Conservation (phyloP, 2,888 invertebrate genomes). For the Drosophila demipolita region DNA sequence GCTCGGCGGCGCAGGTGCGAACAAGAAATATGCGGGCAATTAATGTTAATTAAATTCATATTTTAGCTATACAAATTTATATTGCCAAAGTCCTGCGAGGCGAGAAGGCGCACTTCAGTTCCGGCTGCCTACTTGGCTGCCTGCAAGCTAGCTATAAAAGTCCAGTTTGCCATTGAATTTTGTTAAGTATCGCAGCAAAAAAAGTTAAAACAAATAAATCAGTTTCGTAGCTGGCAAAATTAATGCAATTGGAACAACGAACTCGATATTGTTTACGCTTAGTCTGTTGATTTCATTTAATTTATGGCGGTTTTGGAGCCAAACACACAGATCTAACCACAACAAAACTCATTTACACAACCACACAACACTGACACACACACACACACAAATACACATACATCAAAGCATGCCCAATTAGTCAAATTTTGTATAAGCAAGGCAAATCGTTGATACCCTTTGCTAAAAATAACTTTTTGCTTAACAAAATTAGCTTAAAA, state of each 20-base stretch:
- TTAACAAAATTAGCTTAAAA: neutral
- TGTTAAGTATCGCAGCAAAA: conserved; percentile 4
- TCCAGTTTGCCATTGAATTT: conserved; percentile 22
- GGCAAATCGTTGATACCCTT: conserved; percentile 5
- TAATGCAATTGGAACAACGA: conserved; percentile 31
- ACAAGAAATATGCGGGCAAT: conserved; percentile 68
- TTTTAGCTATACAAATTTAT: conserved; percentile 56
- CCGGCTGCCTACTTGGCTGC: conserved; percentile 4
- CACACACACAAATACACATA: neutral
- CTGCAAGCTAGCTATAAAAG: conserved; percentile 2
- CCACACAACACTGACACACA: conserved; percentile 12
- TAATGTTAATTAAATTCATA: conserved; percentile 83
- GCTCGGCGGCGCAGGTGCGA: conserved; percentile 67
- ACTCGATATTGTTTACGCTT: conserved; percentile 28
- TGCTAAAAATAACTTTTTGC: neutral
- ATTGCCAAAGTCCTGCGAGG: conserved; percentile 2
- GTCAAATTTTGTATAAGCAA: conserved; percentile 26
- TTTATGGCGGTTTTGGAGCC: conserved; percentile 29
- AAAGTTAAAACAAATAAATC: conserved; percentile 33
- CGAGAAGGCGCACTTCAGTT: neutral
- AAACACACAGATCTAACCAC: conserved; percentile 30
- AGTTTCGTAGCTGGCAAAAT: conserved; percentile 12
- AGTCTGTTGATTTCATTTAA: conserved; percentile 49
- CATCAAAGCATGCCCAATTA: conserved; percentile 27
- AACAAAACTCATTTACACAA: conserved; percentile 12